Percentiles rank a stretch among this genome's conserved stretches.
Evolutionary conservation across 2,888 invertebrate genomes (phyloP).

Genomic region (Diarsia dahlii): DNA sequence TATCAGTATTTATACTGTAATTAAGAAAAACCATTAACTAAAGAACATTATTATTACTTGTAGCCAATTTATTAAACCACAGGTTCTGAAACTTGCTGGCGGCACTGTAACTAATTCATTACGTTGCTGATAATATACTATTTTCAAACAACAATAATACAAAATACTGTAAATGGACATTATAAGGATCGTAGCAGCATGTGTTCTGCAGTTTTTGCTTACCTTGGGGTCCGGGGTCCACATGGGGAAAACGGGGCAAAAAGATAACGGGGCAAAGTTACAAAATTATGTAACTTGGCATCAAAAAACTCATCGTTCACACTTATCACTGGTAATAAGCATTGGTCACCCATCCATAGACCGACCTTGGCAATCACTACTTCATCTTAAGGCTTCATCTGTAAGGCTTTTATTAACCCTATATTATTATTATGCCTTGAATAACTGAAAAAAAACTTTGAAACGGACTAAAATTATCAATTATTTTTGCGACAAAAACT

Average conservation of each 20-base stretch:
- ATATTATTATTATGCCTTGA: background rate
- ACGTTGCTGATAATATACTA: background rate
- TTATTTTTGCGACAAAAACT: background rate
- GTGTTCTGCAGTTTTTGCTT: background rate
- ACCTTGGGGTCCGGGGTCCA: background rate
- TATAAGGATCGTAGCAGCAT: background rate
- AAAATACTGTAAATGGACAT: no score
- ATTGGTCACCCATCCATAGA: background rate
- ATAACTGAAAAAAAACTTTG: slow-evolving; percentile 34
- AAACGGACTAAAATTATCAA: slow-evolving; percentile 13
- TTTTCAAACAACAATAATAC: background rate
- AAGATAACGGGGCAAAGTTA: no score
- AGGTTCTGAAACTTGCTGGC: slow-evolving; percentile 20
- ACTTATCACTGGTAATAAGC: background rate
- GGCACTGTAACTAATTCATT: background rate
- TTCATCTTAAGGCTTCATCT: background rate
- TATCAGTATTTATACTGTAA: slow-evolving; percentile 36
- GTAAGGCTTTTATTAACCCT: background rate
- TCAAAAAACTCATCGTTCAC: background rate
- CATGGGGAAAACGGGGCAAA: background rate
- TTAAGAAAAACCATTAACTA: slow-evolving; percentile 31
- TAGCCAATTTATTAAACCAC: slow-evolving; percentile 10
- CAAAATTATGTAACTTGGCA: background rate
- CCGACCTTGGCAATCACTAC: background rate
- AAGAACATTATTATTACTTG: slow-evolving; percentile 23